These are phyloP conservation scores for Neomicropteryx cornuta DNA, from an alignment of 1,140 invertebrate species.

Conservation along the genomic window DNA sequence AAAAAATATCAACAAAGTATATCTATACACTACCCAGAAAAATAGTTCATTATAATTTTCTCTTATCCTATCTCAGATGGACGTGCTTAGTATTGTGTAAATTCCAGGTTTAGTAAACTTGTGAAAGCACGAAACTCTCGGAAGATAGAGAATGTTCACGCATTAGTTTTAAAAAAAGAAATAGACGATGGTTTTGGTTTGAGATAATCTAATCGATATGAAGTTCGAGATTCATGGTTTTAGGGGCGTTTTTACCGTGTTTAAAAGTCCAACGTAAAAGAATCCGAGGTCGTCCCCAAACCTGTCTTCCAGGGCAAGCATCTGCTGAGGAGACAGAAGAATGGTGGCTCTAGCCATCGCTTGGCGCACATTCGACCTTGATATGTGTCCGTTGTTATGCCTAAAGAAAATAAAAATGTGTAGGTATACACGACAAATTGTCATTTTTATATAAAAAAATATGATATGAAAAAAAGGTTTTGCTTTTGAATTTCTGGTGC, in stretches of 20 bases:
- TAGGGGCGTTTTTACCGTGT: conserved; percentile 32
- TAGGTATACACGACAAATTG: too few relatives aligned
- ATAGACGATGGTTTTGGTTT: neutral
- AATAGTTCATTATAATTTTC: too few relatives aligned
- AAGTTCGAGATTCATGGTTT: neutral
- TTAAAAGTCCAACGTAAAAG: conserved; percentile 52
- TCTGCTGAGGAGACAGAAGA: conserved; percentile 46
- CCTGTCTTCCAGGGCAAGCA: conserved; percentile 51
- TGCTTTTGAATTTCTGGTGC: too few relatives aligned
- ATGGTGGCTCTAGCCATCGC: conserved; percentile 49
- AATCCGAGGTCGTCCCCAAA: conserved; percentile 60
- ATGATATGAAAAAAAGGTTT: neutral
- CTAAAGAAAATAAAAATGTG: conserved; percentile 31
- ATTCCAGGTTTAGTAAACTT: too few relatives aligned
- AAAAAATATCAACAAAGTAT: too few relatives aligned
- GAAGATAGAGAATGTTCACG: too few relatives aligned
- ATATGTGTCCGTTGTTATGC: conserved; percentile 54
- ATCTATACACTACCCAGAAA: too few relatives aligned
- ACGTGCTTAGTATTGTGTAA: too few relatives aligned
- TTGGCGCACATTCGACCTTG: conserved; percentile 52
- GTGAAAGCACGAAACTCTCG: too few relatives aligned
- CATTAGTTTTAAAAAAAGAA: neutral
- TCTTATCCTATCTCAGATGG: too few relatives aligned
- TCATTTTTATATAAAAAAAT: too few relatives aligned
- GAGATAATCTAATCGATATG: neutral